Percentiles rank a stretch among this genome's conserved stretches.
These are phyloP conservation scores for Chaetodon auriga DNA, from an alignment of 2,113 vertebrate genomes.

Conservation along the genomic window DNA sequence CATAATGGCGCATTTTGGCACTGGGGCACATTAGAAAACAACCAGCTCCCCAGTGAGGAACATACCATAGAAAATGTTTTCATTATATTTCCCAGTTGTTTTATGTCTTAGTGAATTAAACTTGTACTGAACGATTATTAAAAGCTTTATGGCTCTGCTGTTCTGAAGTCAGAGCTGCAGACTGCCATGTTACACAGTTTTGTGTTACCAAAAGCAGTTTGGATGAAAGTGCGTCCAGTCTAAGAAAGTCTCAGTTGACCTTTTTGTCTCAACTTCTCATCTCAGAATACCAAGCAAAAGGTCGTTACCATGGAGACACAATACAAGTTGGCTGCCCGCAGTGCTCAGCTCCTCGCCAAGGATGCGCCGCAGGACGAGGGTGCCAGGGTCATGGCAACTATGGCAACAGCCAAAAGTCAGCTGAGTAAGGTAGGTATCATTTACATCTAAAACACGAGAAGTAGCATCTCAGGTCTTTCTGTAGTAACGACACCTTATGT, in stretches of 20 bases:
- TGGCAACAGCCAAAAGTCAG: constrained; percentile 89
- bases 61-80: background rate
- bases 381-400: constrained; percentile 86
- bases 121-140: background rate
- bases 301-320: constrained; percentile 91
- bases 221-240: constrained; percentile 2
- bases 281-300: constrained; percentile 92
- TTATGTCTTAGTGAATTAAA: background rate
- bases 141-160: background rate
- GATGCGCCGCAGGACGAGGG: constrained; percentile 89
- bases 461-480: background rate
- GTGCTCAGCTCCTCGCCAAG: constrained; percentile 89
- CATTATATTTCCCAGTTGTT: background rate
- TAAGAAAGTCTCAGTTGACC: constrained; percentile 23
- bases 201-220: constrained; percentile 11
- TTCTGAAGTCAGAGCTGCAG: background rate
- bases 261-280: constrained; percentile 27
- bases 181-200: background rate
- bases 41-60: background rate
- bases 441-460: background rate
- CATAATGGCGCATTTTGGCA: background rate
- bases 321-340: constrained; percentile 89
- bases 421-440: constrained; percentile 87
- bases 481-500: background rate
- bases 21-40: background rate